Base-by-base conservation (phyloP, 1,140 invertebrate species). In the Manduca sexta region DNA sequence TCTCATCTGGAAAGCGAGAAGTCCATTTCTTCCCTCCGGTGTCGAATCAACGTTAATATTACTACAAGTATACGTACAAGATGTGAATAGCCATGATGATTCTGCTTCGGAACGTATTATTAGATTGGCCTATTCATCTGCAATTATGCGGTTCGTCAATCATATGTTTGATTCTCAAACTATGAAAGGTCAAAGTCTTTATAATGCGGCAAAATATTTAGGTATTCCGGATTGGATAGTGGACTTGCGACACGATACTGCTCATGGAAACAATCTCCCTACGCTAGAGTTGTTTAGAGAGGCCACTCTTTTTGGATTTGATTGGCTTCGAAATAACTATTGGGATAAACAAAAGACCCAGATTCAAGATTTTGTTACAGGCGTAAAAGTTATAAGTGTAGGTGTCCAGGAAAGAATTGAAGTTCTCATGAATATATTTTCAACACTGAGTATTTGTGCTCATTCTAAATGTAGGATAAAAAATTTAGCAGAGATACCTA, bases 211-310 rank as follows among this genome's bases (percentile, higher is more conserved):
- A 1, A 83, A 84, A 18, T 84, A 87, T 52, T 57, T 90, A 14
- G 87, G 88, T 26, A 88, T 92, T 35, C 91, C 91, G 12, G 86
- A 88, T 31, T 92, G 91, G 91, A 87, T 92, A 48, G 88, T 92
- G 3, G 87, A 90, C 48, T 64, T 92, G n/a, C 75, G 91, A 37
- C 90, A 92, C 58, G 88, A 91, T 48, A 87, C 88, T n/a, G 89
- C 90, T 13, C 91, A 92, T 65, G 88, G 88, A 38, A 79, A 88
- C 49, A 81, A 86, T 52, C 68, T 92, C 31, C 89, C 91, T 14
- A 82, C 89, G 0, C 62, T 91, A 11, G 71, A 79, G 29, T 64
- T 88, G 43, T 64, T 92, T 6, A 80, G 89, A 60, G 82, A 88
- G 55, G 91, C 89, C 6, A 71, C 84, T 21, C 64, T 84, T 21